phyloP scores from a whole-genome alignment of 2,888 invertebrate species.

The Apodemia mormo region DNA sequence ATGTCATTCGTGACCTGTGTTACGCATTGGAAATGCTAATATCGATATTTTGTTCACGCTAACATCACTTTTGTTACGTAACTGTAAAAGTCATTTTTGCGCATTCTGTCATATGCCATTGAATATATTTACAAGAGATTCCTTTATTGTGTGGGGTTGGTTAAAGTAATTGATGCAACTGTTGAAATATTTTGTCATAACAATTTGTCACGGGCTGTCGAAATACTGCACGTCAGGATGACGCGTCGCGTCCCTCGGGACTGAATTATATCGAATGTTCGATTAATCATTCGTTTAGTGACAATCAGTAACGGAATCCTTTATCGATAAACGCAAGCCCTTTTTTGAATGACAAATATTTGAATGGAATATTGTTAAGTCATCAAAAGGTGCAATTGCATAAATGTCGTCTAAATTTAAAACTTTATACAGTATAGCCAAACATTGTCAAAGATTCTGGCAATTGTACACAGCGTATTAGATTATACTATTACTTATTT shows the following conservation, averaged over 20 bases:
- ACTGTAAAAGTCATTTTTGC: slow-evolving; percentile 17
- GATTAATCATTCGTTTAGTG: slow-evolving; percentile 72
- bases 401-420: slow-evolving; percentile 3
- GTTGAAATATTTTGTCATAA: slow-evolving; percentile 82
- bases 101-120: slow-evolving; percentile 18
- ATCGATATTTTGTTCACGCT: slow-evolving; percentile 3
- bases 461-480: too few species aligned
- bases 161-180: slow-evolving; percentile 64
- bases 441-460: neutral
- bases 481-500: too few species aligned
- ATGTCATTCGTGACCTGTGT: slow-evolving; percentile 56
- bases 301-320: slow-evolving; percentile 63
- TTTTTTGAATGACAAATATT: slow-evolving; percentile 66
- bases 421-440: neutral
- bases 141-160: slow-evolving; percentile 54
- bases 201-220: slow-evolving; percentile 78
- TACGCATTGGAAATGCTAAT: slow-evolving; percentile 44
- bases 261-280: slow-evolving; percentile 71
- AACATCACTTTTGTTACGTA: slow-evolving; percentile 20
- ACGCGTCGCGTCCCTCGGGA: slow-evolving; percentile 58
- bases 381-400: slow-evolving; percentile 24
- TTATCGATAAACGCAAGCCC: slow-evolving; percentile 54
- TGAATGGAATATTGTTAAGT: slow-evolving; percentile 46
- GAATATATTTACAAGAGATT: slow-evolving; percentile 42
- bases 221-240: slow-evolving; percentile 67